Evolutionary conservation across 2,888 invertebrate species (phyloP), one percentile per base, ranked within the genome.

Genomic region (Plagodis dolabraria): DNA sequence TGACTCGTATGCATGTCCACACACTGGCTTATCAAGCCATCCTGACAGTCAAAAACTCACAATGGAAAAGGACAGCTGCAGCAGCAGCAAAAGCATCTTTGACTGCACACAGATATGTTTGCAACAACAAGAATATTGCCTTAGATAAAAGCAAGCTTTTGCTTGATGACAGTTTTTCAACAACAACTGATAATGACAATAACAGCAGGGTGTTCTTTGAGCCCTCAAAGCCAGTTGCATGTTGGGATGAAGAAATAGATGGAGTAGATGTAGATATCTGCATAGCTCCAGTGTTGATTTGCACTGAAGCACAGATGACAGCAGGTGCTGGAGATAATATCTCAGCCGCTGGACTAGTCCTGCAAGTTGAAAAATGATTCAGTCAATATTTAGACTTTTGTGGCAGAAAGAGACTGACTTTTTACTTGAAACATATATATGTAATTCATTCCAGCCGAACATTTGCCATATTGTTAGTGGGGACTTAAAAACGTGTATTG

Each of bases 271-370:
- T 95, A 12, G 94, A 96, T 72, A 95, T 97, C 53, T 97, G 97
- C 83, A 94, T 97, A 6, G 96, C 97, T 0, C 97, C 97, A 0
- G 97, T 97, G 6, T 87, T 97, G 34, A 96, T 97, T 5, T 97
- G 97, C 76, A 97, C 96, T 0, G 94, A 96, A 70, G 96, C 96
- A 0, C 94, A 95, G 61, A 94, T 97, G 74, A 97, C 97, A 0
- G 97, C 96, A 0, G 97, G 97, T 0, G 97, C 97, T 8, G 97
- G 97, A 0, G 97, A 97, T 80, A 97, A 97, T 77, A 96, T 97
- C 66, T 97, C 97, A 0, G 96, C 97, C n/a, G 96, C 97, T 2
- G 97, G 97, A n/a, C 87, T 97, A 11, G 95, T 95, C n/a, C 87
- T 95, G 54, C 96, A 96, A 82, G 93, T 95, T 60, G 93, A 92